Conservation (phyloP, 30 jellyfish, hydroid and myxozoan genomes). For the Aurelia sp. region DNA sequence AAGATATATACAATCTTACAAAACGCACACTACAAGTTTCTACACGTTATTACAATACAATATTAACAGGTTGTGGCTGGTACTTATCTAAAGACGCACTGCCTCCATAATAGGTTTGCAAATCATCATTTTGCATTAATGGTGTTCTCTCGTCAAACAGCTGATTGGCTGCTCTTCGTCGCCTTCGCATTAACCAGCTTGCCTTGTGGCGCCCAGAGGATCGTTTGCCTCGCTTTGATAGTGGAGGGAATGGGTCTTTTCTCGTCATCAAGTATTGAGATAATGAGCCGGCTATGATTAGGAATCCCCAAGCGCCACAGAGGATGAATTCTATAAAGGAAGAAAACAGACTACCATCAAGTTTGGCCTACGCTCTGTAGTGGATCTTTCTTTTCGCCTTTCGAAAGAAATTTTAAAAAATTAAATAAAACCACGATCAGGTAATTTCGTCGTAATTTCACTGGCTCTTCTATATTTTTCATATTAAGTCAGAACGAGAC, state of each 20-base stretch:
- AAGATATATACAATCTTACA: neutral
- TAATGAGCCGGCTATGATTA: constrained; percentile 33
- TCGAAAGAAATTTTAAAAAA: no score
- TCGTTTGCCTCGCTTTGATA: constrained; percentile 22
- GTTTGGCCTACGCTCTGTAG: no score
- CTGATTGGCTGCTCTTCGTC: neutral
- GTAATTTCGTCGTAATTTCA: no score
- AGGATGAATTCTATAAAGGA: constrained; percentile 47
- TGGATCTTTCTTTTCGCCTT: no score
- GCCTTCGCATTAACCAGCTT: constrained; percentile 7
- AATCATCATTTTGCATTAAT: constrained; percentile 11
- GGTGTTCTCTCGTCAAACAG: constrained; percentile 48
- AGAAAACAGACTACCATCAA: neutral
- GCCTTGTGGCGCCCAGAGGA: neutral
- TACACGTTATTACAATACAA: neutral
- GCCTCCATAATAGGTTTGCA: neutral
- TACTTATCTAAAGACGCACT: neutral
- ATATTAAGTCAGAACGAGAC: no score
- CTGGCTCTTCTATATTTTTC: no score
- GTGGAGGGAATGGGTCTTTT: constrained; percentile 35
- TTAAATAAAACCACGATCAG: no score
- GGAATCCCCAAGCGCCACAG: constrained; percentile 57
- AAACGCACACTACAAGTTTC: no score
- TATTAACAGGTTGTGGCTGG: neutral
- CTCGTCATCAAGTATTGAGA: constrained; percentile 42